Percentiles rank a stretch among this genome's conserved stretches.
These are phyloP conservation scores for Chloebia gouldiae DNA, from an alignment of 2,113 vertebrate genomes.

Conservation along the genomic window DNA sequence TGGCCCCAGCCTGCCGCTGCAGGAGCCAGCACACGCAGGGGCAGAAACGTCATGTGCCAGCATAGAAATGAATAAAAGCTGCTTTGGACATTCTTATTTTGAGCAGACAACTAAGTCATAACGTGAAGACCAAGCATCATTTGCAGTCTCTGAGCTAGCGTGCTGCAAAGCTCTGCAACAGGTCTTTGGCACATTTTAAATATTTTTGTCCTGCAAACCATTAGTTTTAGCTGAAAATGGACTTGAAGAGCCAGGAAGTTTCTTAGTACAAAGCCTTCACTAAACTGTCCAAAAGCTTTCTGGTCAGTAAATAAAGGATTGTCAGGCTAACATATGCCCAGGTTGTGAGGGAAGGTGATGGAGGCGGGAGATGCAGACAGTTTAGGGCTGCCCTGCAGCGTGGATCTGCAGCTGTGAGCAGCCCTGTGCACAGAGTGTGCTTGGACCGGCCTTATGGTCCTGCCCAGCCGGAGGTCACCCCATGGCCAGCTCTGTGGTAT, in stretches of 20 bases:
- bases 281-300: not conserved
- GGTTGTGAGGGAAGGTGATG: not conserved
- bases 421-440: accelerated
- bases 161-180: not conserved
- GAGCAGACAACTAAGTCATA: not conserved
- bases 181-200: not conserved
- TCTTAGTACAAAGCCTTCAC: not conserved
- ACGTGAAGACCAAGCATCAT: not conserved
- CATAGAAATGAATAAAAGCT: not conserved
- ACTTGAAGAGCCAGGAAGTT: not conserved
- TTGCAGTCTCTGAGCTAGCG: not conserved
- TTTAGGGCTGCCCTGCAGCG: accelerated
- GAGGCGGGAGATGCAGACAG: accelerated
- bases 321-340: no score
- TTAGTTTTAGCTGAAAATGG: not conserved
- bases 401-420: accelerated
- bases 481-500: accelerated
- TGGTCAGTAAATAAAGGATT: not conserved
- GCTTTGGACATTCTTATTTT: not conserved
- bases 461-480: not conserved
- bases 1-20: no score
- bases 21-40: accelerated
- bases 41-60: accelerated
- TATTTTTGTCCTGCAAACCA: not conserved
- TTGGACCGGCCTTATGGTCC: accelerated